Evolutionary conservation across 2,797 vertebrate species (phyloP), one percentile per base, ranked within the genome.

Genomic region (Ambastaia sidthimunki): DNA sequence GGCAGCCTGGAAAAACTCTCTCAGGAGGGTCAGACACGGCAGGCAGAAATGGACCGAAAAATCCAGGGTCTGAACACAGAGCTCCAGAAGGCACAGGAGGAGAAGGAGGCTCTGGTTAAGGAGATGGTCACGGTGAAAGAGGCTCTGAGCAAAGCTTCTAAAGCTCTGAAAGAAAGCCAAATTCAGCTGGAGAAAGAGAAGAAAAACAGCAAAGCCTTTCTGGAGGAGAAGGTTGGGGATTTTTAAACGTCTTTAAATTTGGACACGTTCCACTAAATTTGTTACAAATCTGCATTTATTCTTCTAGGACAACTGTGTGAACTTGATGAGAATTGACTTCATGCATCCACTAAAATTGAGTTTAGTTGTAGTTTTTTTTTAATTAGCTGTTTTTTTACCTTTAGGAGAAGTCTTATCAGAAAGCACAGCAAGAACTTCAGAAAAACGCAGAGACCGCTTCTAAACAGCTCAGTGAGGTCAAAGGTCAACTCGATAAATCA

Each of bases 331-430:
- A 1, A 11, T 31, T 47, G 44, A 63, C 31, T 37, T 28, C 25
- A 31, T 31, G 28, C 15, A 65, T 6, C 16, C 25, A 28, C 4
- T 34, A 11, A 16, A n/a, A 37, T 18, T 1, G 3, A 50, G 15
- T 18, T 10, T 34, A 21, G 41, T 44, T 41, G 7, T 10, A 10
- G n/a, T n/a, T n/a, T 37, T 5, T 21, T 71, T 44, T n/a, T 55
- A 28, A n/a, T n/a, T n/a, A n/a, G n/a, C n/a, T n/a, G n/a, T n/a
- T n/a, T 54, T 41, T 52, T 37, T 11, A 76, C 47, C 67, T 82
- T 76, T 80, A 99, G 97, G 96, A 97, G 85, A 97, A 96, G 82
- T 91, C 91, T 52, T 94, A 91, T 66, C 94, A 97, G 88, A 96
- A 97, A 87, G 86, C 92, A 84, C 95, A 89, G 81, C 92, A 92